Evolutionary conservation across 2,113 vertebrate genomes (phyloP).

Genomic region (Phalacrocorax brasilianus): DNA sequence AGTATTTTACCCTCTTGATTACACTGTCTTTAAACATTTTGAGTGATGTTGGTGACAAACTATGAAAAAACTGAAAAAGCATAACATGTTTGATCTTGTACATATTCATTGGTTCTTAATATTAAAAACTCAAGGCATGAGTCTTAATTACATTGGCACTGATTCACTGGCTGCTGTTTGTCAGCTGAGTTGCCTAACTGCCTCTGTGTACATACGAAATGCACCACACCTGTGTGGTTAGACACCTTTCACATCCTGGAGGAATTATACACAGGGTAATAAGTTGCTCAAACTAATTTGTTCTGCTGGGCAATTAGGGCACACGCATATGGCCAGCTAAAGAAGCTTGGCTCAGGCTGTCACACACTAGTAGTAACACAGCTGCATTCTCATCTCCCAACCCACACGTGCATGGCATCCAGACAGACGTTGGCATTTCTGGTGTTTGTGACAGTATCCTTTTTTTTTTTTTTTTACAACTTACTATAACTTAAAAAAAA

Average conservation of each 20-base stretch:
- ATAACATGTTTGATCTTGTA: background rate
- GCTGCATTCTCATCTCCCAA: background rate
- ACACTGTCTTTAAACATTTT: background rate
- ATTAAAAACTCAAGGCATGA: background rate
- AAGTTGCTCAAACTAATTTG: background rate
- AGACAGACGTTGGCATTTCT: background rate
- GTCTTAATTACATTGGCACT: background rate
- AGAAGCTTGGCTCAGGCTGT: background rate
- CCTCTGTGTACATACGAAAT: accelerated
- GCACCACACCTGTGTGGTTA: accelerated
- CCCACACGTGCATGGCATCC: accelerated
- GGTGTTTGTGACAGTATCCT: background rate
- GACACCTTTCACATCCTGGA: background rate
- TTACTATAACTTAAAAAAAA: background rate
- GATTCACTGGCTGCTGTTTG: background rate
- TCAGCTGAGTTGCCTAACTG: background rate
- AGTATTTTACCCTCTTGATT: background rate
- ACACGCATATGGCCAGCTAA: background rate
- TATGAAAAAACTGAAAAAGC: background rate
- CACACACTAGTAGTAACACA: background rate
- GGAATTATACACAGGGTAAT: background rate
- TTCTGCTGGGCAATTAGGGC: background rate
- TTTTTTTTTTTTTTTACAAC: too few species aligned
- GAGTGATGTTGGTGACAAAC: background rate
- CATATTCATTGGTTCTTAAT: too few species aligned